Percentiles rank a stretch among this genome's conserved stretches.
These are phyloP conservation scores for Myocastor coypus DNA, from an alignment of 2,113 vertebrate genomes.

Conservation along the genomic window DNA sequence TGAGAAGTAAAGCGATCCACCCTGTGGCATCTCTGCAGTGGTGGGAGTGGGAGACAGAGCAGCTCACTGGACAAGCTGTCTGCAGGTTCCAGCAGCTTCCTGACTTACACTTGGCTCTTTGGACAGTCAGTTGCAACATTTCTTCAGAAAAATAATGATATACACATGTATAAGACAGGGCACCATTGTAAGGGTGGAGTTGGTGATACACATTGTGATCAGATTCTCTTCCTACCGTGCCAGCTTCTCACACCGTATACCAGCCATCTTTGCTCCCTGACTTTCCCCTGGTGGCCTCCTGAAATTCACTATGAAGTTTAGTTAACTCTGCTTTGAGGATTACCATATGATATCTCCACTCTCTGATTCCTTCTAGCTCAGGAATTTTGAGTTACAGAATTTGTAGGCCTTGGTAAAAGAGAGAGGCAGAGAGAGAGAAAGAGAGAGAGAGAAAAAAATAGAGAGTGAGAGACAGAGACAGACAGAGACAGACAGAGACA, in stretches of 20 bases:
- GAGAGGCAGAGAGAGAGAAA: too few relatives aligned
- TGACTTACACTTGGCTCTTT: conserved; percentile 39
- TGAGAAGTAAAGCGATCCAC: not conserved
- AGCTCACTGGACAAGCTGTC: not conserved
- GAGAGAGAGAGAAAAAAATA: too few relatives aligned
- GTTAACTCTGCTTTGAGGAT: not conserved
- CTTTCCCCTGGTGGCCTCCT: not conserved
- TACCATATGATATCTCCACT: not conserved
- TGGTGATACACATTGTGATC: not conserved
- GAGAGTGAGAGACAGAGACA: too few relatives aligned
- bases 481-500: too few relatives aligned
- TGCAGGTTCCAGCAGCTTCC: not conserved
- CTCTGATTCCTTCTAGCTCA: not conserved
- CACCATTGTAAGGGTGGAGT: not conserved
- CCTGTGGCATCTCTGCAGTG: not conserved
- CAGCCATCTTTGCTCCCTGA: not conserved
- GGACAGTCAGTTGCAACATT: not conserved
- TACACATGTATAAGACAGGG: not conserved
- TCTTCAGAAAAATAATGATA: not conserved
- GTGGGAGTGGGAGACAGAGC: not conserved
- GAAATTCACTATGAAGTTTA: not conserved
- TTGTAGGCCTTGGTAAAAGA: not conserved
- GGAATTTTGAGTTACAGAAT: not conserved
- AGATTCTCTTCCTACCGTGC: not conserved
- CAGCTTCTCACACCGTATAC: not conserved